Percentiles rank a stretch among this genome's conserved stretches.
Evolutionary conservation across 2,797 vertebrate genomes (phyloP).

Genomic region (Neomorphus geoffroyi): DNA sequence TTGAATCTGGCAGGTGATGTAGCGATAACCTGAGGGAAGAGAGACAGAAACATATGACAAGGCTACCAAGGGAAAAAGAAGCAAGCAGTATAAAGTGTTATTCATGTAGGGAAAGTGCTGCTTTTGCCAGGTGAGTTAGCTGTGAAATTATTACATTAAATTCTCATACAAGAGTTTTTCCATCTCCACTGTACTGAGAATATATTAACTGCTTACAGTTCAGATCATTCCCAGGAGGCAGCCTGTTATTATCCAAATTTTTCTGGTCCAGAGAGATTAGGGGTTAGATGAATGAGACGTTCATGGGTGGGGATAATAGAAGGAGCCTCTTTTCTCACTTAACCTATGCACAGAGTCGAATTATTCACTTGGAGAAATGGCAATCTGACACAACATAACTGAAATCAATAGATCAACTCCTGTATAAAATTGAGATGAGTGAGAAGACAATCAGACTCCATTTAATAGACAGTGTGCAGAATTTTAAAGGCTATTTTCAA

Average conservation of each 20-base stretch:
- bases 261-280: slow-evolving; percentile 58
- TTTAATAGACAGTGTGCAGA: neutral
- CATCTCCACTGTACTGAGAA: neutral
- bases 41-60: slow-evolving; percentile 35
- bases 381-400: slow-evolving; percentile 32
- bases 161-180: neutral
- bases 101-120: slow-evolving; percentile 9
- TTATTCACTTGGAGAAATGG: slow-evolving; percentile 41
- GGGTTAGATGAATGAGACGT: slow-evolving; percentile 49
- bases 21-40: slow-evolving; percentile 82
- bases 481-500: slow-evolving; percentile 43
- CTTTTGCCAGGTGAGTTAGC: slow-evolving; percentile 15
- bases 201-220: slow-evolving; percentile 57
- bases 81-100: slow-evolving; percentile 7
- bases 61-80: slow-evolving; percentile 18
- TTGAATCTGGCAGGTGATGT: slow-evolving; percentile 89
- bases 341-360: slow-evolving; percentile 19
- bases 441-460: neutral
- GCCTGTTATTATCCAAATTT: slow-evolving; percentile 53
- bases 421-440: slow-evolving; percentile 26
- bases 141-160: slow-evolving; percentile 46
- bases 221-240: slow-evolving; percentile 15
- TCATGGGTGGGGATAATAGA: slow-evolving; percentile 36
- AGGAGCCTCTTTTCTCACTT: slow-evolving; percentile 43
- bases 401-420: slow-evolving; percentile 41